Conservation (phyloP, 2,113 vertebrate species). For the Lutjanus erythropterus region DNA sequence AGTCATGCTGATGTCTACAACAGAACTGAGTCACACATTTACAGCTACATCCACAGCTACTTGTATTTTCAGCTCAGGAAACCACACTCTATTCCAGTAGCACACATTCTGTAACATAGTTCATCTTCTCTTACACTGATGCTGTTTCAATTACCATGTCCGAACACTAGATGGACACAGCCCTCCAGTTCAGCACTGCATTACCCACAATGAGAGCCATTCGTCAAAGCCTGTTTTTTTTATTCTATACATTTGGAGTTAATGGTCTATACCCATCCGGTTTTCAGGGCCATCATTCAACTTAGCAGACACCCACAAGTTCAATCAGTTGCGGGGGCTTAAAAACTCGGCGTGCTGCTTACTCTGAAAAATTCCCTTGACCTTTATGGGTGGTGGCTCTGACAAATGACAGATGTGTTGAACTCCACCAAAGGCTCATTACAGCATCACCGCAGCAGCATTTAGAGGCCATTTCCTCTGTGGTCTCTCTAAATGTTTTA, state of each 20-base stretch:
- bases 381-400: slow-evolving; percentile 71
- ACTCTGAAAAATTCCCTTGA: slow-evolving; percentile 72
- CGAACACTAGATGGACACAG: slow-evolving; percentile 79
- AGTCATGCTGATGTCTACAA: not conserved
- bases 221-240: slow-evolving; percentile 26
- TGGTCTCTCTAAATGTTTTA: slow-evolving; percentile 49
- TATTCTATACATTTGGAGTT: slow-evolving; percentile 54
- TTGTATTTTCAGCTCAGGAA: slow-evolving; percentile 50
- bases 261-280: slow-evolving; percentile 66
- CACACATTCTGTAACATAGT: not conserved
- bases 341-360: slow-evolving; percentile 43
- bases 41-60: not conserved
- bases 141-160: slow-evolving; percentile 49
- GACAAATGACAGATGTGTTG: slow-evolving; percentile 73
- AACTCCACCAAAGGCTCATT: slow-evolving; percentile 66
- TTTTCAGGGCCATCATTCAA: slow-evolving; percentile 65
- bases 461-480: slow-evolving; percentile 60
- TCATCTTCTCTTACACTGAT: not conserved
- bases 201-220: slow-evolving; percentile 4
- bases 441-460: slow-evolving; percentile 48
- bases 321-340: slow-evolving; percentile 53
- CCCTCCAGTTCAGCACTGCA: slow-evolving; percentile 17
- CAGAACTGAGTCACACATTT: slow-evolving; percentile 14
- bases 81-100: slow-evolving; percentile 33
- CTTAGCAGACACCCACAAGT: slow-evolving; percentile 59